A percentile compares a stretch with the other conserved stretches of the same genome.
phyloP scores from a whole-genome alignment of 2,113 vertebrate species.

The human (Homo sapiens) region DNA sequence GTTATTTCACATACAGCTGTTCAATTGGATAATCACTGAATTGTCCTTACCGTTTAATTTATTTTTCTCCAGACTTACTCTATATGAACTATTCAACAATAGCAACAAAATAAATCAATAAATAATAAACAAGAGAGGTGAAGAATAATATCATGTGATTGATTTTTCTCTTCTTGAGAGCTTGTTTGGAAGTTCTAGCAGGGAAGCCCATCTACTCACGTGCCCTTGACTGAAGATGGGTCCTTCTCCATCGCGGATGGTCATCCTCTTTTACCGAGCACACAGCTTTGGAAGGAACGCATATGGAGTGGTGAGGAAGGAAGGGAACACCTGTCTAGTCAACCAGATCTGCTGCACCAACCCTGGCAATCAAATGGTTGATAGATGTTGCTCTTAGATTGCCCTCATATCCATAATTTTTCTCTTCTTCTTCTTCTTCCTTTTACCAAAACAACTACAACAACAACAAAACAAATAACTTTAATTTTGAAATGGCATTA shows the following conservation, averaged over 20 bases:
- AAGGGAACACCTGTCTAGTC: too few relatives aligned
- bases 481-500: not conserved
- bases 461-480: not conserved
- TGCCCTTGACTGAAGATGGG: too few relatives aligned
- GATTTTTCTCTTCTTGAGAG: not conserved
- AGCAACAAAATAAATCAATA: not conserved
- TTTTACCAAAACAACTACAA: not conserved
- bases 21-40: not conserved
- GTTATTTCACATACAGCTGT: not conserved
- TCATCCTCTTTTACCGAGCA: too few relatives aligned
- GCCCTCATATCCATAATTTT: too few relatives aligned
- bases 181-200: too few relatives aligned
- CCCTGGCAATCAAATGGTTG: too few relatives aligned
- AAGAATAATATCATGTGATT: not conserved
- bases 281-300: too few relatives aligned
- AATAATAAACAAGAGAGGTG: not conserved
- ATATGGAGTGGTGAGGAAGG: too few relatives aligned
- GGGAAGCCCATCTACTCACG: too few relatives aligned
- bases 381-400: too few relatives aligned
- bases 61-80: not conserved
- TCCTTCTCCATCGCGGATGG: too few relatives aligned
- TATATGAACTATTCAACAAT: not conserved
- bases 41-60: not conserved
- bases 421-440: not conserved
- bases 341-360: too few relatives aligned